phyloP scores from a whole-genome alignment of 2,888 invertebrate species.

The Lamproptera curius region DNA sequence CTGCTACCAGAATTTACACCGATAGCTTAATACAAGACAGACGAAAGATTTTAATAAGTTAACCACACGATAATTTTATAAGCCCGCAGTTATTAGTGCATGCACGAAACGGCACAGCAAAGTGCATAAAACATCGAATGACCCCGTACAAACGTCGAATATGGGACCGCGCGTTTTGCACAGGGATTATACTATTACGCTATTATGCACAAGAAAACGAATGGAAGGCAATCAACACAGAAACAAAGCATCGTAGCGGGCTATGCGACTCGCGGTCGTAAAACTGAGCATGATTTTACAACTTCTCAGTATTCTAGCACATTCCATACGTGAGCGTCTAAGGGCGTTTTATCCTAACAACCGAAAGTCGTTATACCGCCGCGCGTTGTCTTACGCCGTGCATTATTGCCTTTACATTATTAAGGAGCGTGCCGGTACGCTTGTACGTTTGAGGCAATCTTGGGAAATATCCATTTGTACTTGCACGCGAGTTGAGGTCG shows the following conservation, averaged over 20 bases:
- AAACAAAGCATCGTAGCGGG: conserved; percentile 69
- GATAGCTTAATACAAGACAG: no score
- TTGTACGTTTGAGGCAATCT: not conserved
- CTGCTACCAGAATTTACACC: no score
- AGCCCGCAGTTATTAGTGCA: no score
- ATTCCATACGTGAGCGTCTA: conserved; percentile 44
- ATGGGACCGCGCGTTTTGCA: conserved; percentile 57
- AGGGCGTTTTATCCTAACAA: conserved; percentile 44
- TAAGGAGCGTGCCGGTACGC: conserved; percentile 32
- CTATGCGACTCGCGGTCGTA: conserved; percentile 72
- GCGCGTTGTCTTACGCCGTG: conserved; percentile 37
- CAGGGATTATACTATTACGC: conserved; percentile 67
- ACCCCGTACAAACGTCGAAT: no score
- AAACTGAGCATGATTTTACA: conserved; percentile 65
- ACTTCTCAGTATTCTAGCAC: conserved; percentile 59
- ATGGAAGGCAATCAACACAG: conserved; percentile 65
- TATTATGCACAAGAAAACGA: no score
- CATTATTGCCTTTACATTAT: conserved; percentile 47
- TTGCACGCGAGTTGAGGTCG: not conserved
- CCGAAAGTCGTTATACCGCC: conserved; percentile 43
- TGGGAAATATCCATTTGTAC: not conserved
- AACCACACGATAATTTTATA: no score
- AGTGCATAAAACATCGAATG: no score
- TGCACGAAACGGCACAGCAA: no score
- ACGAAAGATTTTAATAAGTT: no score